Evolutionary conservation across 2,113 vertebrate genomes (phyloP), one percentile per base, ranked within the genome.

Genomic region (Alosa alosa): DNA sequence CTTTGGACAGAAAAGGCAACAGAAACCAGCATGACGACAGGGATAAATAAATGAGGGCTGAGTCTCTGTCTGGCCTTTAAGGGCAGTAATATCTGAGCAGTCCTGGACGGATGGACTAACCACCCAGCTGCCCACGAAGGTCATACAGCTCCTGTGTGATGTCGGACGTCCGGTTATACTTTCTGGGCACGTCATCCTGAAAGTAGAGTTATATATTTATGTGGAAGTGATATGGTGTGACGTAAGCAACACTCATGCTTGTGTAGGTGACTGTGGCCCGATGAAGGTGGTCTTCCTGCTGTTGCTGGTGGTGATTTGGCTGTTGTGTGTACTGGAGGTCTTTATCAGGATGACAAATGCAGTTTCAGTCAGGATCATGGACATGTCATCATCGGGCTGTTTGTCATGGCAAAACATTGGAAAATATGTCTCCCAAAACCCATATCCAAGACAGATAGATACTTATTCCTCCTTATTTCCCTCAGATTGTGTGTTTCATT

Each of bases 111-210:
- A 72, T 31, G 25, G 25, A 72, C 9, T 11, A 11, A 72, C 9
- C 64, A 72, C n/a, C 9, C 82, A 44, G 20, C n/a, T 82, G 15
- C 57, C 87, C 82, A 82, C 55, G 20, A 49, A 68, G 82, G 44
- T 52, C 20, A 5, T 25, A 8, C 31, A 1, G 64, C 64, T 72
- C n/a, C 64, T 72, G 9, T 72, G 60, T 68, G 64, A 20, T 20
- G 64, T 72, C 64, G 15, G n/a, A 64, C 7, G 11, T 36, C 25
- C 60, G 22, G 60, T 49, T 6, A 49, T 49, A 8, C 47, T 49
- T 8, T 49, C 47, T 49, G 11, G 47, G 3, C 2, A 49, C 47
- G 47, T 10, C 47, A 44, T 44, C 41, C 41, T 44, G 41, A 31
- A 31, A 31, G 31, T 31, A 31, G 31, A 31, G 31, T 31, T 31